Conservation (phyloP, 2,113 vertebrate genomes). For the Sinocyclocheilus anshuiensis region DNA sequence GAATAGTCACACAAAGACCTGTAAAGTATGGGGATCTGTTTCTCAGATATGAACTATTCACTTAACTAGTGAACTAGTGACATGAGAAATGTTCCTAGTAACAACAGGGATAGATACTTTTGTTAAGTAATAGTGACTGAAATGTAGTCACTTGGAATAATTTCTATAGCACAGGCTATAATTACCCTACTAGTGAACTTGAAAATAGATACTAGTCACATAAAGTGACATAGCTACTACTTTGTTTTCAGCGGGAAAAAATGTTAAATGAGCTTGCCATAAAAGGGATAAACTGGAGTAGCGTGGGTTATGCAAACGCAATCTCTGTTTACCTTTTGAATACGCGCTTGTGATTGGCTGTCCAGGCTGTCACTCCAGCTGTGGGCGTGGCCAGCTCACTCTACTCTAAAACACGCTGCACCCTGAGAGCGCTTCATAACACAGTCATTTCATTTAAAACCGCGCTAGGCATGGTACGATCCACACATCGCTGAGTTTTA, state of each 20-base stretch:
- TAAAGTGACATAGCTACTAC: neutral
- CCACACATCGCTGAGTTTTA: neutral
- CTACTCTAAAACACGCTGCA: constrained; percentile 34
- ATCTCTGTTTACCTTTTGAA: constrained; percentile 51
- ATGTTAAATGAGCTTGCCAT: constrained; percentile 11
- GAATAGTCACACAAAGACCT: neutral
- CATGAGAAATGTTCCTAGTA: neutral
- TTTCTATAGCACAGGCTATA: no score
- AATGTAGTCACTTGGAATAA: neutral
- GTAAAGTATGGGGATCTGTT: neutral
- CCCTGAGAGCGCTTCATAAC: constrained; percentile 42
- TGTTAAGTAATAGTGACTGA: neutral
- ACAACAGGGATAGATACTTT: neutral
- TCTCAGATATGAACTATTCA: neutral
- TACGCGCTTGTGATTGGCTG: constrained; percentile 42
- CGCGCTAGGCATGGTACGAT: constrained; percentile 37
- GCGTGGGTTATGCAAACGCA: constrained; percentile 7
- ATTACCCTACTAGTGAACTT: neutral
- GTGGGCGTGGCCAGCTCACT: constrained; percentile 45
- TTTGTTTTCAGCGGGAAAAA: neutral
- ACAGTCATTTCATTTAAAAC: constrained; percentile 28
- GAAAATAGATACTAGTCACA: neutral
- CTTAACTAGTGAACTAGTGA: neutral
- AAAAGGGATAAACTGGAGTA: constrained; percentile 11
- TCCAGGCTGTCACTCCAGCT: constrained; percentile 39